Evolutionary conservation across 2,797 vertebrate genomes (phyloP).

Genomic region (Epinephelus awoara): DNA sequence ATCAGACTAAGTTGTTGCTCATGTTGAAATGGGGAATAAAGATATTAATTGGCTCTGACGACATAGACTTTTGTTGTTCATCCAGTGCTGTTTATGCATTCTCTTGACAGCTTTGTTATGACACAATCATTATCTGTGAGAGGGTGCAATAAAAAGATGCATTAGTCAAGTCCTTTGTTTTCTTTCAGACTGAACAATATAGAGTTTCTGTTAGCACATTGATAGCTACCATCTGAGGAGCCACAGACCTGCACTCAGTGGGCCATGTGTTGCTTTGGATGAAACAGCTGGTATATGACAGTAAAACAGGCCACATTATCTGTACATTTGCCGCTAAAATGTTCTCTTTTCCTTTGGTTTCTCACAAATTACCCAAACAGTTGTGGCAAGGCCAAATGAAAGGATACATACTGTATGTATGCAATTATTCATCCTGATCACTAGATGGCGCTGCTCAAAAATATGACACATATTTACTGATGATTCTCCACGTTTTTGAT

Average conservation of each 20-base stretch:
- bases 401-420: neutral
- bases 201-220: neutral
- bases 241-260: neutral
- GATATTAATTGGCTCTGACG: conserved; percentile 29
- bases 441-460: conserved; percentile 11
- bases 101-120: neutral
- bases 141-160: neutral
- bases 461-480: neutral
- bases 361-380: neutral
- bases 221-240: neutral
- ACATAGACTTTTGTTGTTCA: neutral
- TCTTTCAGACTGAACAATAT: neutral
- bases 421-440: conserved; percentile 27
- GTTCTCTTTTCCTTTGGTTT: neutral
- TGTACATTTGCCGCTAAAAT: neutral
- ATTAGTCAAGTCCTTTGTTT: neutral
- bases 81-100: neutral
- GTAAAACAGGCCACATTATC: neutral
- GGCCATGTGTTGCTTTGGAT: neutral
- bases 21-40: conserved; percentile 54
- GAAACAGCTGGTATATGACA: neutral
- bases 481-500: neutral
- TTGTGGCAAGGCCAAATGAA: neutral
- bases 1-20: conserved; percentile 41
- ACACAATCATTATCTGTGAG: neutral